These are phyloP conservation scores for Drosophila paranaensis DNA, from an alignment of 2,888 invertebrate genomes.

Conservation along the genomic window DNA sequence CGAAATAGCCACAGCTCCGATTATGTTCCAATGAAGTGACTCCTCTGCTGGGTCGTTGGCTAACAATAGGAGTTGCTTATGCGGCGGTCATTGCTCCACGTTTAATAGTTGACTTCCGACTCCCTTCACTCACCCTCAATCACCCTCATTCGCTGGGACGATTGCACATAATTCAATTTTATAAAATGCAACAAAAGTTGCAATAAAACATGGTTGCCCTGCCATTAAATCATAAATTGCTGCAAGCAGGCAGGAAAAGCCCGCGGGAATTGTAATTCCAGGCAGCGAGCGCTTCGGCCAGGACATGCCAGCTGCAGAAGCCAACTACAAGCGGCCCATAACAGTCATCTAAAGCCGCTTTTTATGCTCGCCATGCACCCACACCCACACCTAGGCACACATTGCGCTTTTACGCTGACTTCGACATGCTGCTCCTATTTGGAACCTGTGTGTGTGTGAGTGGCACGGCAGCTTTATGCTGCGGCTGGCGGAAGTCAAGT, in stretches of 20 bases:
- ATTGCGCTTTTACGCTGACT: conserved; percentile 43
- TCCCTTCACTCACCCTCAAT: not conserved
- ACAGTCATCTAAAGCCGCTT: conserved; percentile 41
- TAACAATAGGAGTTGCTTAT: not conserved
- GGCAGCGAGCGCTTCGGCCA: conserved; percentile 1
- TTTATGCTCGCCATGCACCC: conserved; percentile 17
- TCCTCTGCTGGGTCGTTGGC: not conserved
- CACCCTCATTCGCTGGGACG: not conserved
- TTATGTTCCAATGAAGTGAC: not conserved
- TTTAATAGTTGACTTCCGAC: not conserved
- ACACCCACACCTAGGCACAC: conserved; percentile 7
- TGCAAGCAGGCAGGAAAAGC: conserved; percentile 27
- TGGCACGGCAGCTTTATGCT: conserved; percentile 34
- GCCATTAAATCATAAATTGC: conserved; percentile 73
- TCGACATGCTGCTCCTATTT: conserved; percentile 25
- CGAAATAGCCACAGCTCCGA: not conserved
- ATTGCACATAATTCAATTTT: conserved; percentile 69
- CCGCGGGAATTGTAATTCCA: conserved; percentile 11
- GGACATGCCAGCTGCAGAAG: conserved; percentile 1
- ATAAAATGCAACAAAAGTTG: conserved; percentile 71
- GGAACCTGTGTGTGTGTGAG: conserved; percentile 12
- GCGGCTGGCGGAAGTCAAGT: conserved; percentile 72
- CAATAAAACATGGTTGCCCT: conserved; percentile 62
- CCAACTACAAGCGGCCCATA: conserved; percentile 5
- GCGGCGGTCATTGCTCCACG: not conserved